A percentile compares a stretch with the other conserved stretches of the same genome.
Evolutionary conservation across 2,888 invertebrate species (phyloP).

Genomic region (Volucella zonaria): DNA sequence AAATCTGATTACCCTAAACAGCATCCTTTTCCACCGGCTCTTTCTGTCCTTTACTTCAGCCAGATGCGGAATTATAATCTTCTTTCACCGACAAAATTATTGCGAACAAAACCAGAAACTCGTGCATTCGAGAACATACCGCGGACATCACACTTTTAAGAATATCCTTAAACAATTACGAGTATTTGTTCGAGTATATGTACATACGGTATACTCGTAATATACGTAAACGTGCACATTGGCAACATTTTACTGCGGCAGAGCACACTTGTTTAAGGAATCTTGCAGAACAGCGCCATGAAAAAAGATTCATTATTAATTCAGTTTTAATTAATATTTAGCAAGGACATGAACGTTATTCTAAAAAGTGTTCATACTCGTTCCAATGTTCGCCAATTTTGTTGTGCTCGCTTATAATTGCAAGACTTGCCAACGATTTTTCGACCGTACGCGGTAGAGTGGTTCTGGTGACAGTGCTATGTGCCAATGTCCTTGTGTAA

Average conservation of each 20-base stretch:
- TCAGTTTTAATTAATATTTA: conserved; percentile 80
- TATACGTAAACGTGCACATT: background rate
- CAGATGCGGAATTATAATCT: conserved; percentile 58
- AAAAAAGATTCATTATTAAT: conserved; percentile 69
- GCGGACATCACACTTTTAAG: too few species aligned
- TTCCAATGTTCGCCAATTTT: conserved; percentile 41
- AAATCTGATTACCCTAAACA: conserved; percentile 54
- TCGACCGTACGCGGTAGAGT: conserved; percentile 1
- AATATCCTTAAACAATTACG: too few species aligned
- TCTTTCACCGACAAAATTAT: conserved; percentile 40
- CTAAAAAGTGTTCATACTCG: conserved; percentile 63
- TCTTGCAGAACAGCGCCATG: conserved; percentile 35
- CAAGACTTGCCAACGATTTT: conserved; percentile 26
- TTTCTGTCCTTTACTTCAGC: background rate
- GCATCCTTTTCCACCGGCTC: background rate
- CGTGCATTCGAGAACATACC: background rate
- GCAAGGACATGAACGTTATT: conserved; percentile 77
- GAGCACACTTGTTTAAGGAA: conserved; percentile 44
- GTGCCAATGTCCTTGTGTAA: conserved; percentile 22
- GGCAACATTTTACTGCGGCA: background rate
- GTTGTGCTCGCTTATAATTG: conserved; percentile 46
- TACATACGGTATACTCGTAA: background rate
- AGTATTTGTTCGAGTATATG: background rate
- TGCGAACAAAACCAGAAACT: conserved; percentile 28
- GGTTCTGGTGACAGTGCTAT: background rate